Conservation (phyloP, 2,888 invertebrate species). For the Rhaphigaster nebulosa region DNA sequence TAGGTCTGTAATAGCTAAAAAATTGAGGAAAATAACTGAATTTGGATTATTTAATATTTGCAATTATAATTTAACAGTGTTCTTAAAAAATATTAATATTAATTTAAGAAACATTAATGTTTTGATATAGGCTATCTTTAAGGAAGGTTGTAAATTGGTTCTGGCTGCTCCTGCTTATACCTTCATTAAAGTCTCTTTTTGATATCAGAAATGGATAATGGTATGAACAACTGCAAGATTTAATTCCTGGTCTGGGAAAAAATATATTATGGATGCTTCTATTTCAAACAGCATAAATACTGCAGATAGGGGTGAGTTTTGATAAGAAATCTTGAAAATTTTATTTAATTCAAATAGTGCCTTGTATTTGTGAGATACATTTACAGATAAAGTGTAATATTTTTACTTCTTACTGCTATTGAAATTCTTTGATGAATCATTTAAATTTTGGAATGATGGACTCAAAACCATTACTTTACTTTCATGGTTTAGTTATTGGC, state of each 20-base stretch:
- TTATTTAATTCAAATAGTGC: not conserved
- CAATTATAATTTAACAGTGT: too few relatives aligned
- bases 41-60: too few relatives aligned
- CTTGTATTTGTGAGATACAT: not conserved
- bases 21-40: too few relatives aligned
- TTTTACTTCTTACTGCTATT: not conserved
- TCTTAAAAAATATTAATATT: not conserved
- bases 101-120: not conserved
- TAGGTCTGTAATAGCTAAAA: too few relatives aligned
- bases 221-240: not conserved
- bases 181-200: slow-evolving; percentile 20
- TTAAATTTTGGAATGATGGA: not conserved
- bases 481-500: too few relatives aligned
- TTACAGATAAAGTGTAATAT: not conserved
- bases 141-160: not conserved
- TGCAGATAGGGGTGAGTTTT: slow-evolving; percentile 59
- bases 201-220: not conserved
- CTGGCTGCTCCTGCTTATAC: not conserved
- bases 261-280: slow-evolving; percentile 9
- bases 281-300: slow-evolving; percentile 45
- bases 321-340: not conserved
- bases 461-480: too few relatives aligned
- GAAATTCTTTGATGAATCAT: not conserved
- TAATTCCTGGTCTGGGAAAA: slow-evolving; percentile 63
- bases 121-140: not conserved